A percentile compares a stretch with the other conserved stretches of the same genome.
Conservation (phyloP, 2,113 vertebrate species). For the Labeo catla region DNA sequence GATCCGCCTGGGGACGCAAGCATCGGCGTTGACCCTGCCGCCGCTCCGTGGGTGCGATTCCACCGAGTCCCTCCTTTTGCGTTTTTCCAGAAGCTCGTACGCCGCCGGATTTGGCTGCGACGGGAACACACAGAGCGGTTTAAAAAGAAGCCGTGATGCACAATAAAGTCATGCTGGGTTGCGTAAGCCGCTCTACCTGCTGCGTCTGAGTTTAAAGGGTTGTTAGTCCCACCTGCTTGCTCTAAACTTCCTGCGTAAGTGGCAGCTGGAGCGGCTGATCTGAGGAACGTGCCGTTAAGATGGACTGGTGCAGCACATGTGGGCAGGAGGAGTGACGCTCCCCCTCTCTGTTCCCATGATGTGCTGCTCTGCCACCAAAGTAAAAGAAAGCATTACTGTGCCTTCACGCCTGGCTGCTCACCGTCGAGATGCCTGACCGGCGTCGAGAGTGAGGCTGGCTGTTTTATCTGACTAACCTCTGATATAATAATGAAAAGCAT, state of each 20-base stretch:
- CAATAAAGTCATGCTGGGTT: conserved; percentile 32
- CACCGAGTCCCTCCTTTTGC: conserved; percentile 76
- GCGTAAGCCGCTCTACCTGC: conserved; percentile 27
- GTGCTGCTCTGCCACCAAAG: conserved; percentile 76
- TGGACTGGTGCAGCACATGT: conserved; percentile 52
- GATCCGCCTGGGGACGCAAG: conserved; percentile 67
- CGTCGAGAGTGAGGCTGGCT: conserved; percentile 21
- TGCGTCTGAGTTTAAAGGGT: conserved; percentile 22
- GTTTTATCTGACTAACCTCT: conserved; percentile 48
- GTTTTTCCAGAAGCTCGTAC: conserved; percentile 82
- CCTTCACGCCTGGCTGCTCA: conserved; percentile 75
- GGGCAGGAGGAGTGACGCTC: conserved; percentile 46
- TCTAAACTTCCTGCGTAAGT: conserved; percentile 42
- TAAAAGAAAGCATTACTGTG: conserved; percentile 76
- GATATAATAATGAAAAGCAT: conserved; percentile 20
- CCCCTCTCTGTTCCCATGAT: conserved; percentile 66
- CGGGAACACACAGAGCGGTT: conserved; percentile 53
- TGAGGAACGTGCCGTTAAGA: conserved; percentile 55
- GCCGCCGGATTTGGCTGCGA: conserved; percentile 81
- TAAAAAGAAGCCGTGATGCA: conserved; percentile 53
- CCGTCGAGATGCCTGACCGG: conserved; percentile 56
- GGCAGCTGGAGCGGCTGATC: conserved; percentile 57
- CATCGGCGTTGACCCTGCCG: conserved; percentile 65
- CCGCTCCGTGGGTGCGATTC: conserved; percentile 78
- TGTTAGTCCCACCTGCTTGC: conserved; percentile 46